Percentiles rank a stretch among this genome's conserved stretches.
Conservation (phyloP, 1,140 invertebrate genomes). For the Hydropsyche tenuis region DNA sequence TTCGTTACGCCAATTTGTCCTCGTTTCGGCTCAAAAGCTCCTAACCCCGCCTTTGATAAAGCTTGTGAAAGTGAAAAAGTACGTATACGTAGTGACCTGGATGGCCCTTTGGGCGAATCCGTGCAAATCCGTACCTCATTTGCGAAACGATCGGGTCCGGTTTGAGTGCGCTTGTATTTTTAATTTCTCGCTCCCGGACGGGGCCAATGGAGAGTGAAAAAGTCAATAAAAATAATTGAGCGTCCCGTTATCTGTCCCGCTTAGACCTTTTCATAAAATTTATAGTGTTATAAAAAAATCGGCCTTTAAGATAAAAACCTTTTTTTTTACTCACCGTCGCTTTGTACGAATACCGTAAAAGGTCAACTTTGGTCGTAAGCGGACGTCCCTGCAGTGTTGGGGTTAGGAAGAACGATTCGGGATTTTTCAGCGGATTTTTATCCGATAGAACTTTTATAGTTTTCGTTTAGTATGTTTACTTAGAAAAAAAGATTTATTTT, state of each 20-base stretch:
- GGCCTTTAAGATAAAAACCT: conserved; percentile 33
- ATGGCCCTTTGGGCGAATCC: too few species aligned
- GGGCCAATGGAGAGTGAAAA: conserved; percentile 30
- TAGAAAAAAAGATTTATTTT: too few species aligned
- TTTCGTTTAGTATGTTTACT: too few species aligned
- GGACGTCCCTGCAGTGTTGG: not conserved
- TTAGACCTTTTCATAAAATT: conserved; percentile 31
- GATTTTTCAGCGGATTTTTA: too few species aligned
- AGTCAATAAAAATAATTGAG: conserved; percentile 44
- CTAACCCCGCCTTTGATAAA: not conserved
- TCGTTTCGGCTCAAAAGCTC: not conserved
- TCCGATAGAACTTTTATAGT: too few species aligned
- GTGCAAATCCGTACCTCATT: too few species aligned
- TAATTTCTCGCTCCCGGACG: not conserved
- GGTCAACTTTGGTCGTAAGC: conserved; percentile 25
- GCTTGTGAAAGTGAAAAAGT: not conserved
- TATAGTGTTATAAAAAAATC: conserved; percentile 38
- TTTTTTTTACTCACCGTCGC: conserved; percentile 22
- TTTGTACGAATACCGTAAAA: conserved; percentile 23
- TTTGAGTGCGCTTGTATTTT: not conserved
- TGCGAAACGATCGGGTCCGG: not conserved
- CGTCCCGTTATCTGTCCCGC: conserved; percentile 19
- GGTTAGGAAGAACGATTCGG: too few species aligned
- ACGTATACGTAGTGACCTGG: not conserved
- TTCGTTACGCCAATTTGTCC: conserved; percentile 25